phyloP scores from a whole-genome alignment of 2,797 vertebrate species.

The Ataeniobius toweri region DNA sequence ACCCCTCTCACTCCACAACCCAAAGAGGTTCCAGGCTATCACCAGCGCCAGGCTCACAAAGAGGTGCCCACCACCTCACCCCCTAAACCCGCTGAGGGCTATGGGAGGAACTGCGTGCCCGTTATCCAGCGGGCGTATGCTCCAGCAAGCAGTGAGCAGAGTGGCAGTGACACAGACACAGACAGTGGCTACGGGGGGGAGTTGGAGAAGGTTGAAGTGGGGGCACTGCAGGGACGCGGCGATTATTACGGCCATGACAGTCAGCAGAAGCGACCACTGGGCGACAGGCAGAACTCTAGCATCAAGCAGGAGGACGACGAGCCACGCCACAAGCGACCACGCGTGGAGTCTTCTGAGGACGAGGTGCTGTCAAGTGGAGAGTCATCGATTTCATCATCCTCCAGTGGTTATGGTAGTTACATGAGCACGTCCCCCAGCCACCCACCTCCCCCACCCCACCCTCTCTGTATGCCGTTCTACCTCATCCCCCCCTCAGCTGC shows the following conservation, averaged over 20 bases:
- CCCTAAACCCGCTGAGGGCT: slow-evolving; percentile 82
- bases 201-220: slow-evolving; percentile 87
- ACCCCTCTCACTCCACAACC: slow-evolving; percentile 71
- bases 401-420: slow-evolving; percentile 80
- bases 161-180: slow-evolving; percentile 96
- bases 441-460: slow-evolving; percentile 76
- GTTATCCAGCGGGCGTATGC: slow-evolving; percentile 95
- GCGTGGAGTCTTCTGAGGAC: slow-evolving; percentile 86
- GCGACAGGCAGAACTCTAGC: slow-evolving; percentile 77
- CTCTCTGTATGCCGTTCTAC: slow-evolving; percentile 97
- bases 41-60: slow-evolving; percentile 73
- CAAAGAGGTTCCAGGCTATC: slow-evolving; percentile 65
- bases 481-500: slow-evolving; percentile 91
- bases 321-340: slow-evolving; percentile 84
- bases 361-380: slow-evolving; percentile 83
- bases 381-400: slow-evolving; percentile 66
- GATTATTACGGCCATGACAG: slow-evolving; percentile 79
- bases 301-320: slow-evolving; percentile 93
- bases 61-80: slow-evolving; percentile 78
- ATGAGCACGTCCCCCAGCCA: slow-evolving; percentile 88
- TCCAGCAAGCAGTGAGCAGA: slow-evolving; percentile 89
- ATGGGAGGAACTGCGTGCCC: slow-evolving; percentile 94
- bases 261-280: slow-evolving; percentile 77
- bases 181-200: slow-evolving; percentile 98
- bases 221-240: slow-evolving; percentile 54